Conservation (phyloP, 2,888 invertebrate species). For the Caenorhabditis sp. region DNA sequence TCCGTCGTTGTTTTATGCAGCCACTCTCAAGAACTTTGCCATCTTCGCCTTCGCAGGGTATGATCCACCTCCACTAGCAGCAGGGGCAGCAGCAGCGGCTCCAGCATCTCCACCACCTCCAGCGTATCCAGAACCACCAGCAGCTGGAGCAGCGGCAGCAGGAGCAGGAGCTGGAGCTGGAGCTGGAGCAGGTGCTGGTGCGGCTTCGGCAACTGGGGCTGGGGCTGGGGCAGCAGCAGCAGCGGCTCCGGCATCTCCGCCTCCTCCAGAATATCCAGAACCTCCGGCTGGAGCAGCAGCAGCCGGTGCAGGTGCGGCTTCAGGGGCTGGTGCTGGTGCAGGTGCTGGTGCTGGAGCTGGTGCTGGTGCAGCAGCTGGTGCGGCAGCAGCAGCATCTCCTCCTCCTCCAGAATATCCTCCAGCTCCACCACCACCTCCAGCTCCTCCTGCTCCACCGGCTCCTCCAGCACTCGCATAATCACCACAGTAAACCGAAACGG, state of each 20-base stretch:
- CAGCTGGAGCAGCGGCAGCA: constrained; percentile 9
- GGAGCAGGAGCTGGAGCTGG: constrained; percentile 16
- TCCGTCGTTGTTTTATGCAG: neutral
- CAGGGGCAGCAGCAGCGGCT: no score
- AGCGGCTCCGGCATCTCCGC: constrained; percentile 11
- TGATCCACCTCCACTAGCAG: no score
- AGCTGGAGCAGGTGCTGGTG: neutral
- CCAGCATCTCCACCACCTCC: neutral
- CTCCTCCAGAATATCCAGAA: constrained; percentile 22
- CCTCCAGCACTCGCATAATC: neutral
- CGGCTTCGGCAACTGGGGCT: neutral
- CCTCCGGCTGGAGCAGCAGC: constrained; percentile 16
- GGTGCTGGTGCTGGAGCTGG: no score
- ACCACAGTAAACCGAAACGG: neutral
- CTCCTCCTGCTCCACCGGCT: neutral
- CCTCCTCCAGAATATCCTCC: neutral
- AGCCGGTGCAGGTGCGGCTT: constrained; percentile 15
- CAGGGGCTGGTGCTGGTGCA: neutral
- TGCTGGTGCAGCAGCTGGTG: neutral
- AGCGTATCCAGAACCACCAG: neutral
- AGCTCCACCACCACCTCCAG: neutral
- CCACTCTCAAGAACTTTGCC: neutral
- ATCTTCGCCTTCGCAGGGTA: neutral
- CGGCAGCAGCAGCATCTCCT: neutral
- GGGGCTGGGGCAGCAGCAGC: neutral